These are phyloP conservation scores for Phanerotoma sp. DNA, from an alignment of 2,888 invertebrate genomes.

Conservation along the genomic window DNA sequence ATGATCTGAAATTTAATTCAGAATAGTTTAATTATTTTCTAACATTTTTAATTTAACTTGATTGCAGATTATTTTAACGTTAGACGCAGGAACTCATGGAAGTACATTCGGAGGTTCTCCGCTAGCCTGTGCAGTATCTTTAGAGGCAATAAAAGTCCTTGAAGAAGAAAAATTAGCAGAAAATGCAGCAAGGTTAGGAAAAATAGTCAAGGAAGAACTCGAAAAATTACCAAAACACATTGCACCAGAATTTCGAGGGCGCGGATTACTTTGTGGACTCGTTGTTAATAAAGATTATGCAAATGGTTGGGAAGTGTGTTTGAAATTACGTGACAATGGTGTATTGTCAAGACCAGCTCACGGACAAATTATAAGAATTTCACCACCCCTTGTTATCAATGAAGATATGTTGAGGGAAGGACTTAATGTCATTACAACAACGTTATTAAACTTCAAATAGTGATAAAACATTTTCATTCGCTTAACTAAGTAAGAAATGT, in stretches of 20 bases:
- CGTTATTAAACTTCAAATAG: constrained; percentile 36
- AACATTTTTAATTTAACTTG: too few species aligned
- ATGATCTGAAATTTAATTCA: too few species aligned
- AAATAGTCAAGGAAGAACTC: constrained; percentile 66
- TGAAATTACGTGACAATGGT: constrained; percentile 66
- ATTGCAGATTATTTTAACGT: constrained; percentile 48
- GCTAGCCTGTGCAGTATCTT: constrained; percentile 72
- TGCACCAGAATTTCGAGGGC: constrained; percentile 69
- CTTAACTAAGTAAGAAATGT: too few species aligned
- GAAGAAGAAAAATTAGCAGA: constrained; percentile 75
- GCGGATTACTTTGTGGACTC: constrained; percentile 76
- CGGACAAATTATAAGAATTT: constrained; percentile 71
- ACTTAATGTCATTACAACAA: constrained; percentile 60
- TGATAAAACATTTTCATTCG: too few species aligned
- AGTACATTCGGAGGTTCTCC: constrained; percentile 88
- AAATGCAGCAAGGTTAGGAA: constrained; percentile 71
- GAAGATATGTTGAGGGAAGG: constrained; percentile 64
- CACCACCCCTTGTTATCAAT: constrained; percentile 70
- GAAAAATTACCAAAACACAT: constrained; percentile 65
- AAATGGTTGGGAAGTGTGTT: constrained; percentile 69
- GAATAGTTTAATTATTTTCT: too few species aligned
- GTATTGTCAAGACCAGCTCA: constrained; percentile 74
- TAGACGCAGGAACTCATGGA: constrained; percentile 66
- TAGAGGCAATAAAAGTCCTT: constrained; percentile 72
- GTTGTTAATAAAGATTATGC: constrained; percentile 67